phyloP scores from a whole-genome alignment of 1,140 invertebrate species.

The Cotesia vestalis region DNA sequence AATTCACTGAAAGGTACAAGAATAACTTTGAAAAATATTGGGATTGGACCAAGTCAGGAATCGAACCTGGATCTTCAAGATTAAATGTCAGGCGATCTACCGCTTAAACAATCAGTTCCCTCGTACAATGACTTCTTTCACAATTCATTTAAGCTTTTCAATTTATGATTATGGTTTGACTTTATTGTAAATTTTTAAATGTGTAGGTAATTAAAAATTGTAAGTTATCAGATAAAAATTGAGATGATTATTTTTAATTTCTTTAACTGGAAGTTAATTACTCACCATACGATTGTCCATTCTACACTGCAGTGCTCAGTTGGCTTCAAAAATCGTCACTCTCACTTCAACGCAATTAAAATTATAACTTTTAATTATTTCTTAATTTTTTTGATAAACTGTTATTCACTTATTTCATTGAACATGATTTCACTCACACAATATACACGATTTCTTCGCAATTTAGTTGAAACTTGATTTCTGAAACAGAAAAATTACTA shows the following conservation, averaged over 20 bases:
- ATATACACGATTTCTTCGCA: not conserved
- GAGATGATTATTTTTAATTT: not conserved
- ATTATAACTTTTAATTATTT: not conserved
- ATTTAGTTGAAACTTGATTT: conserved; percentile 4
- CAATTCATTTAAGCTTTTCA: no score
- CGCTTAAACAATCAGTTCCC: no score
- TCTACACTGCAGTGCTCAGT: not conserved
- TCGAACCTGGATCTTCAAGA: no score
- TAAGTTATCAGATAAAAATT: no score
- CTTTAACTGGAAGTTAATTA: not conserved
- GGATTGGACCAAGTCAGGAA: no score
- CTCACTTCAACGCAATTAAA: not conserved
- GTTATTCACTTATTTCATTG: conserved; percentile 5
- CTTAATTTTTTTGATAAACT: not conserved
- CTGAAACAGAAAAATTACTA: conserved; percentile 8
- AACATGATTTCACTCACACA: conserved; percentile 15
- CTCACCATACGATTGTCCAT: conserved; percentile 16
- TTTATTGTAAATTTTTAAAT: no score
- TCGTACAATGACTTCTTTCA: no score
- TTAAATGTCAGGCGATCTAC: no score
- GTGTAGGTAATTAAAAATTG: no score
- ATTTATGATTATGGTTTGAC: no score
- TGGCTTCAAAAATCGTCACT: not conserved
- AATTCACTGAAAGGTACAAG: no score
- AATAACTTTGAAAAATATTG: no score